Base-by-base conservation (phyloP, 2,113 vertebrate species). In the Chionodraco myersi region DNA sequence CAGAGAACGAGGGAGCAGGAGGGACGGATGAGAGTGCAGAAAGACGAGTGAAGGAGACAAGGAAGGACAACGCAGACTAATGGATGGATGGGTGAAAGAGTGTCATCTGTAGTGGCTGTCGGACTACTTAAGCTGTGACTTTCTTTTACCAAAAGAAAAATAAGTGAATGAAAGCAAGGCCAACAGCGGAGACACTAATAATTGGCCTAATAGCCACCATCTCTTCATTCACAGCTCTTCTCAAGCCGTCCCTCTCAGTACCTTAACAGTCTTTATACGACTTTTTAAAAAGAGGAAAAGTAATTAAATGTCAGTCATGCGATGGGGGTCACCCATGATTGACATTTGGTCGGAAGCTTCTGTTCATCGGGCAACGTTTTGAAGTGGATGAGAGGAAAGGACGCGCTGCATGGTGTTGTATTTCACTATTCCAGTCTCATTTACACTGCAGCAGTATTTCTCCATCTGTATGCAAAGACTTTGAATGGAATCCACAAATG, bases 401-500 rank as follows among this genome's bases (percentile, higher is more conserved):
- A 59, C 4, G 3, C 10, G 45, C 61, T 57, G 51, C 67, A 18
- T 11, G 60, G 76, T 77, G 34, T 71, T 75, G 53, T 15, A 49
- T 86, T 88, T 86, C 59, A 58, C 59, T 69, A 13, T 73, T 79
- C 56, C 72, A 75, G 63, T 51, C 79, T 48, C 76, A 78, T 88
- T 90, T 80, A 72, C 72, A 58, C 87, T 69, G 78, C 77, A 79
- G 70, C 69, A 72, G 80, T 79, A 64, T 75, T 89, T 75, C 80
- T 90, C 79, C 85, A 77, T 83, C 76, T 80, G 77, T 77, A 90
- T 88, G 80, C 75, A 89, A 61, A 74, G 72, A 59, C 80, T 83
- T 83, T 88, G 67, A 89, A 74, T 86, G 69, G 86, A 91, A 78
- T 90, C 83, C 86, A 87, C 77, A 88, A 88, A 90, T 92, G 88